Base-by-base conservation (phyloP, 2,888 invertebrate species). In the Meta bourneti region DNA sequence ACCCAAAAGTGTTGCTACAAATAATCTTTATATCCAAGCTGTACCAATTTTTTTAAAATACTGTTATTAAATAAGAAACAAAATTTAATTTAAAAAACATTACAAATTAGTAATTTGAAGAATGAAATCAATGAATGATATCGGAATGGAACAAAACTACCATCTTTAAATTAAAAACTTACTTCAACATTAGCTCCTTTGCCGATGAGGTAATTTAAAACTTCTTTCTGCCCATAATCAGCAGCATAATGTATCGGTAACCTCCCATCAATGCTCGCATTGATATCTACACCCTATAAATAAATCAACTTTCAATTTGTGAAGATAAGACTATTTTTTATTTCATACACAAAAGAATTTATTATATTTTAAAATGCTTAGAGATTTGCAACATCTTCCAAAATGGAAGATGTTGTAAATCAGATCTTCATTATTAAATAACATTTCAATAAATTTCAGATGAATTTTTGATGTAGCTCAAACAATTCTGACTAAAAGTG, bases 161-260 rank as follows among this genome's bases (percentile, higher is more conserved):
- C 34, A 34, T 34, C 34, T 34, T 34, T 61, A 13, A 20, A 6
- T 34, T 16, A 51, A 84, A 95, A 84, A 95, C 96, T 96, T 96
- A 99, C 99, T 96, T 99, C 98, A 11, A 98, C 97, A 95, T 98
- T 96, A 79, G 98, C 99, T 93, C 99, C 99, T 95, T 97, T 97
- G 82, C 97, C 96, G 93, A 99, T 95, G 93, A 99, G 96, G 95
- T 97, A 98, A 94, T 97, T 96, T 93, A 99, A 96, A 48, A 99
- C 98, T 94, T 97, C 97, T 87, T 96, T 96, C 95, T 99, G 99
- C 0, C 99, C 99, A 95, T 98, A 99, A 95, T 99, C 99, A 34
- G 99, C 98, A 69, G 99, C 99, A 95, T 98, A 98, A 94, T 98
- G 97, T 89, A 99, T 96, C 16, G 98, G 98, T 92, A 97, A 97